Base-by-base conservation (phyloP, 1,140 invertebrate species). In the Epicauta chinensis region DNA sequence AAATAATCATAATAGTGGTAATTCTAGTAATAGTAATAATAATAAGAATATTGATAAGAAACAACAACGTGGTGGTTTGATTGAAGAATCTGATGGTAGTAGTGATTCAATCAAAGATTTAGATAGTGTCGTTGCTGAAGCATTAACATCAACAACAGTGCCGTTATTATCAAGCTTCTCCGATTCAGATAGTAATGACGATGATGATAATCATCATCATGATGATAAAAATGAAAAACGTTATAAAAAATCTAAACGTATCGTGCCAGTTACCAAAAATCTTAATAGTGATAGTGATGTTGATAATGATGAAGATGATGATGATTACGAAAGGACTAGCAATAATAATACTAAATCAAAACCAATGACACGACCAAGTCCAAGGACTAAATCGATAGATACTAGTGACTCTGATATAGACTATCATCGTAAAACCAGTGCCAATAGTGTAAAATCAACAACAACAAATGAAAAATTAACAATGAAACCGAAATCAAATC, bases 81-180 rank as follows among this genome's bases (percentile, higher is more conserved):
- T 35, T 23, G 58, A 62, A 42, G 70, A 71, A 56, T 67, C 73
- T 0, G 72, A 74, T 39, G 68, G 66, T 38, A 34, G 10, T 11
- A 69, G 72, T 42, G 72, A 75, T 56, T 69, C 69, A 2, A 64
- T 65, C 2, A 72, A 74, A 59, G 67, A 75, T 53, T 60, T 76
- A 4, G 70, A 73, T 48, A 69, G 67, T 47, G 72, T 73, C 0
- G 60, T 77, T 11, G 74, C 72, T 3, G 71, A 73, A 47, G 72
- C 73, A 4, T 47, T 66, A 1, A 57, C 55, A 1, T 53, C 56
- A 16, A 51, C 23, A 2, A 37, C 57, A 3, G 42, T 58, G 7
- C 58, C 60, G 7, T 46, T 64, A n/a, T 36, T 70, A 16, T 65
- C 65, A 1, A 66, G 65, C 58, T 58, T 67, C 13, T 70, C 66